Evolutionary conservation across 2,113 vertebrate genomes (phyloP).

Genomic region (Oophaga pumilio): DNA sequence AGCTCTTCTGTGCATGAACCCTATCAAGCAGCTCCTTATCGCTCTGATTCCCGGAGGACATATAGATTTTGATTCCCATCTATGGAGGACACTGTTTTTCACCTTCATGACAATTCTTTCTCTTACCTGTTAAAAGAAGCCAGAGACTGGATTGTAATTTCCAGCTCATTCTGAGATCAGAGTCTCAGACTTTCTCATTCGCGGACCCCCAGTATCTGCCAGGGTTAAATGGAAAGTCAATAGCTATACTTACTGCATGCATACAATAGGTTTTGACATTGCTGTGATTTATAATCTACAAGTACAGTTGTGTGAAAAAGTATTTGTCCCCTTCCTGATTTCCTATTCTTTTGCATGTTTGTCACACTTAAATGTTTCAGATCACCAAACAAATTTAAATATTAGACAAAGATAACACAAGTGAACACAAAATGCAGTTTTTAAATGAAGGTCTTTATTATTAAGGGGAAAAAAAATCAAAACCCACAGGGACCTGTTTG

Average conservation of each 20-base stretch:
- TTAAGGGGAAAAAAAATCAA: no score
- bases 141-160: background rate
- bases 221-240: background rate
- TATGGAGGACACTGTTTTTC: background rate
- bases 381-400: no score
- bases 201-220: background rate
- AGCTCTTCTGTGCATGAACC: background rate
- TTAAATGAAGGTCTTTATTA: no score
- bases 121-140: slow-evolving; percentile 38
- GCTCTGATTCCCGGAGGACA: background rate
- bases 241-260: background rate
- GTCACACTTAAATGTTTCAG: no score
- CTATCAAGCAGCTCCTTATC: background rate
- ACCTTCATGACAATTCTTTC: background rate
- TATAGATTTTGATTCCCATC: background rate
- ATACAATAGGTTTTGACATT: no score
- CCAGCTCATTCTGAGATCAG: slow-evolving; percentile 9
- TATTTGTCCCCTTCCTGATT: no score
- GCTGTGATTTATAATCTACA: no score
- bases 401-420: no score
- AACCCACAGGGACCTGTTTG: no score
- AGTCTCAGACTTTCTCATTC: background rate
- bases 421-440: no score
- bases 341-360: no score
- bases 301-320: no score